Base-by-base conservation (phyloP, 23 tunicate genomes). In the Botrylloides violaceus region DNA sequence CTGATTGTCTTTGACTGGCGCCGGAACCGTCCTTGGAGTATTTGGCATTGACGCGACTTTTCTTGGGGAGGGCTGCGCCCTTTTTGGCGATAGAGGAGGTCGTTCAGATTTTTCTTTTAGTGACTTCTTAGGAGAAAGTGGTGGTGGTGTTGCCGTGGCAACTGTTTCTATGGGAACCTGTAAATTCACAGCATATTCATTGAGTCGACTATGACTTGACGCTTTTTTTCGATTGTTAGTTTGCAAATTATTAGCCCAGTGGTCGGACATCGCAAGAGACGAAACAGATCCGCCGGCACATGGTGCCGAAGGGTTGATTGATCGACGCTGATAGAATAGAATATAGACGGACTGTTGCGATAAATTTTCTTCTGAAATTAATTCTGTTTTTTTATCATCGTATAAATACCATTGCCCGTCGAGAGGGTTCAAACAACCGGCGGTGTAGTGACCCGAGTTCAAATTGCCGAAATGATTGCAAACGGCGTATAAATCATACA, bases 401-500 rank as follows among this genome's bases (percentile, higher is more conserved):
- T 59, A 88, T 24, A 59, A 55, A 50, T 88, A 88, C 96, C 96
- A 88, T 65, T 84, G 71, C 31, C 96, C 96, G 59, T 81, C 76
- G 3, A 88, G 58, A 2, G 96, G 88, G 58, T 88, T 88, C 66
- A 78, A 68, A 64, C 96, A 88, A 35, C 84, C 71, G 19, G 96
- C 88, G 23, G 88, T 88, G 76, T 88, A 88, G 47, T 88, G 96
- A 3, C 96, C 96, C 58, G 96, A 82, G 39, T 88, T 88, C 28
- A 88, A 59, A 60, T 72, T 81, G 0, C 96, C 96, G 65, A 64
- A 88, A 63, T 88, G 96, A 56, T 88, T 88, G 65, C 88, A 82
- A 43, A 88, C 88, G 2, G 88, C 96, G 61, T 88, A 88, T 37
- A 88, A 77, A 35, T 88, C 96, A 49, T 88, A 88, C 72, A 88